Evolutionary conservation across 2,113 vertebrate species (phyloP).

Genomic region (Thamnaconus septentrionalis): DNA sequence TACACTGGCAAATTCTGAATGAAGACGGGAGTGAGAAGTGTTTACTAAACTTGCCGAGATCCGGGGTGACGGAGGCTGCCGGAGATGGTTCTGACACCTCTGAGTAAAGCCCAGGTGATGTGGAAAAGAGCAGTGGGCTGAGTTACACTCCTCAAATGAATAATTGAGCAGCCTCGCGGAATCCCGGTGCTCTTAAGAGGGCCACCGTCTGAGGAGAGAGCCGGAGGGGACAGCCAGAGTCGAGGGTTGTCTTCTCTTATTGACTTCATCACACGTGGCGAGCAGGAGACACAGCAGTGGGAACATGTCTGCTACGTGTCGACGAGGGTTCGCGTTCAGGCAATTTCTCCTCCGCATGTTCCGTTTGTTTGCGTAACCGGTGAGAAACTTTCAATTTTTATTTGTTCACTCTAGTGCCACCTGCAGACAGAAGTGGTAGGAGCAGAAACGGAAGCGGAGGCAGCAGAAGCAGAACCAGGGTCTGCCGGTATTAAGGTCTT

Average conservation of each 20-base stretch:
- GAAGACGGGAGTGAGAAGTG: no score
- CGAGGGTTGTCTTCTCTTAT: constrained; percentile 8
- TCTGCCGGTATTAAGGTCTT: no score
- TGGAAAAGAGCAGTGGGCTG: constrained; percentile 43
- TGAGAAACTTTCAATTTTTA: no score
- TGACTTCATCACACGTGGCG: neutral
- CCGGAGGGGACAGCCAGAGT: constrained; percentile 10
- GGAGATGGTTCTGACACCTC: constrained; percentile 17
- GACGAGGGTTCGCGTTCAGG: no score
- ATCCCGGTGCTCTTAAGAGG: constrained; percentile 23
- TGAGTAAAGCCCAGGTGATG: constrained; percentile 42
- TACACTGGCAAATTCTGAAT: no score
- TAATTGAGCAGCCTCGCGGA: constrained; percentile 46
- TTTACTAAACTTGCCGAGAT: no score
- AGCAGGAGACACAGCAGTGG: constrained; percentile 14
- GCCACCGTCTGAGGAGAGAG: constrained; percentile 27
- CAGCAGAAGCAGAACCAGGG: no score
- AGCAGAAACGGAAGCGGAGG: no score
- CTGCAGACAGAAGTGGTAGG: no score
- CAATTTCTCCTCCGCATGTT: no score
- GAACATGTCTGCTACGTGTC: constrained; percentile 6
- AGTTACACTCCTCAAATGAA: constrained; percentile 52
- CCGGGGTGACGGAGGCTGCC: constrained; percentile 41
- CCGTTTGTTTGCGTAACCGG: no score
- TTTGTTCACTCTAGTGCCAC: no score